Base-by-base conservation (phyloP, 1,140 invertebrate genomes). In the Macrobrachium rosenbergii region DNA sequence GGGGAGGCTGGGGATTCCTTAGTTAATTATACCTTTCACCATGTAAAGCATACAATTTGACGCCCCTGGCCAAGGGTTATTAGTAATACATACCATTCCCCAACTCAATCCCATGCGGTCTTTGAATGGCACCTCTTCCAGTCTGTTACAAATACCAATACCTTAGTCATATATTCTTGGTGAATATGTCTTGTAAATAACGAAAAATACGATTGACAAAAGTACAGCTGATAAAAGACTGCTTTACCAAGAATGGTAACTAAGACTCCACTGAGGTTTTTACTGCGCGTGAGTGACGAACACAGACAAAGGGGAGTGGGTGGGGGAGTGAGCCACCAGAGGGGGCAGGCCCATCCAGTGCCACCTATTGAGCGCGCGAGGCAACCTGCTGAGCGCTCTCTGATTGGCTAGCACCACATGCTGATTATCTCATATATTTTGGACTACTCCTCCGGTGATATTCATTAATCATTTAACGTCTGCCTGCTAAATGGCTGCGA, bases 401-500 rank as follows among this genome's bases (percentile, higher is more conserved):
- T 81, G 78, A 81, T 81, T 67, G 78, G 62, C 78, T 81, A n/a
- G 78, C 78, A 67, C 78, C 78, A 59, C 78, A 81, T 81, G 78
- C 78, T 81, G 78, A 81, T 81, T 81, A 81, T 81, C 78, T 81
- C 78, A 81, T 81, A 81, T 81, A 81, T 81, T 81, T 81, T 81
- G 78, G 78, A 81, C 78, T 81, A 81, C 78, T 81, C 78, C 78
- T 81, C 78, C 60, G 78, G 78, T 81, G 78, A 81, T 64, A 81
- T 81, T 81, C 78, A 81, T 81, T 81, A 81, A 81, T 81, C 78
- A 81, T 81, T 81, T 81, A 81, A 64, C 78, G 78, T 81, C 78
- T 81, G 78, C 59, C 60, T 63, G 62, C 78, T 81, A 81, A 81
- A 81, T 81, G 78, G 78, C 78, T 81, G 62, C 45, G 78, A 81